Evolutionary conservation across 1,140 invertebrate genomes (phyloP), one percentile per base, ranked within the genome.

Genomic region (Drosophila nigromelanica): DNA sequence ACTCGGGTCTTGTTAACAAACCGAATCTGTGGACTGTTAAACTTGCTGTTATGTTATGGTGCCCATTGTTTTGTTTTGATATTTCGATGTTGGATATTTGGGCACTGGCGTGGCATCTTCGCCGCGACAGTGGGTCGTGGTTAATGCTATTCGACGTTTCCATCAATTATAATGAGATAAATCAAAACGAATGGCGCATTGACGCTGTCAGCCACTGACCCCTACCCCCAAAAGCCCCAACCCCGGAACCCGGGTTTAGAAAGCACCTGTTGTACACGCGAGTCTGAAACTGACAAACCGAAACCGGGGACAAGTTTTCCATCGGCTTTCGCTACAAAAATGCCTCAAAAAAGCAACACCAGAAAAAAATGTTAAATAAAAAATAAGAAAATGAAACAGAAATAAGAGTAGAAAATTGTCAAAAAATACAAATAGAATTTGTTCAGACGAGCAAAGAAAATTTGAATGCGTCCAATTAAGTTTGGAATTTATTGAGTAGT

Each of bases 91-190:
- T 54, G 15, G 14, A 42, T 51, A 12, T 62, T 62, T 59, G 43
- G 42, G 35, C 33, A 35, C 33, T 43, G 27, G 27, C 5, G 15
- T 21, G 51, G 67, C 66, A 64, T 72, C 39, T 66, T 66, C 60
- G 24, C 35, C 27, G 75, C 70, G 60, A 73, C 78, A 43, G 42
- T 8, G 33, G 33, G 5, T 8, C 50, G 12, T 40, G 52, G 60
- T 72, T 59, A 80, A 54, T 74, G 58, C 74, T 61, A 81, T 66
- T 87, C 54, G 70, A 63, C 42, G 42, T 76, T 70, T 76, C 68
- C 82, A 89, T 87, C 83, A 87, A 87, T 82, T 89, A 87, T 87
- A 82, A 82, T 87, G 68, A 59, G 78, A 89, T 87, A 87, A 82
- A 89, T 87, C 83, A 87, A 73, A 79, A 71, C 73, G 69, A 83